Base-by-base conservation (phyloP, 2,113 vertebrate species). In the Tringa solitaria region DNA sequence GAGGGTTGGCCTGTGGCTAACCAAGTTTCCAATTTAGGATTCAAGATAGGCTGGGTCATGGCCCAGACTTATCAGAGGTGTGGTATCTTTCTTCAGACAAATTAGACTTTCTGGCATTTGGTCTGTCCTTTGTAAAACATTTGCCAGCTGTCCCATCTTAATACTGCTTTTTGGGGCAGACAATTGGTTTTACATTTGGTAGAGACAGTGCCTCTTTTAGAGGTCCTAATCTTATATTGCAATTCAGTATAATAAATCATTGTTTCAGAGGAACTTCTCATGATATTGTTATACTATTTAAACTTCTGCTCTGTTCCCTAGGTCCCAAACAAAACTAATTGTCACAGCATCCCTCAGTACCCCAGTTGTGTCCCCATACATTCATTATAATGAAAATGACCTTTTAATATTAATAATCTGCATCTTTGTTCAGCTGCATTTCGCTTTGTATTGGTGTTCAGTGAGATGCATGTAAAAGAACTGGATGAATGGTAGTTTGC, bases 331-430 rank as follows among this genome's bases (percentile, higher is more conserved):
- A 70, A 96, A 84, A 74, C 22, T 30, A 77, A 43, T 43, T 87
- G 53, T 22, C 16, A 81, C 60, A 78, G 41, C 41, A 68, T 51
- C 27, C 22, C 43, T 85, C 32, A 63, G 30, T 35, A 61, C 11
- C 6, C 41, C 21, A 41, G 26, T 59, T 87, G 39, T 37, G 2
- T 64, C 70, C 33, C 26, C 33, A 81, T 63, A 30, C 28, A 65
- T 81, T 75, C 73, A 57, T 67, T 69, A 73, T 67, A 57, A 94
- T 51, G 43, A 78, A 92, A 89, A 89, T 61, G 23, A 93, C 14
- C 12, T 95, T 93, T 93, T 83, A 92, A n/a, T 95, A 73, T 45
- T 56, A 10, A 67, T 81, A 94, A 89, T 51, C 22, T 69, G 22
- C 46, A 78, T 77, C 33, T 75, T 74, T 94, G 16, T 91, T 90